phyloP scores from a whole-genome alignment of 2,797 vertebrate species.

The Allobates femoralis region DNA sequence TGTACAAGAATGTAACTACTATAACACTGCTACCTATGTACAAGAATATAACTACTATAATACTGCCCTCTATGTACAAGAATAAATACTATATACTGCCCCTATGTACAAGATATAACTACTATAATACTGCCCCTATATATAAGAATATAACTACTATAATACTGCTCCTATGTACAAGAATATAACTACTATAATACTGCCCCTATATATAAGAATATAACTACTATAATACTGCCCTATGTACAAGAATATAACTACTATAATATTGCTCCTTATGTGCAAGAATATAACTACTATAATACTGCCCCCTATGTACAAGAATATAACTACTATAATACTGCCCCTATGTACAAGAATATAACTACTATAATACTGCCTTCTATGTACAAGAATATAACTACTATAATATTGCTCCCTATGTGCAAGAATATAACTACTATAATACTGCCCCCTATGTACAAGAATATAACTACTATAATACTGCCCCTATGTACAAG shows the following conservation, averaged over 20 bases:
- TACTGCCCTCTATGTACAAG: not conserved
- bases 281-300: not conserved
- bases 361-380: not conserved
- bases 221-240: not conserved
- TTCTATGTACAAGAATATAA: not conserved
- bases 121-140: not conserved
- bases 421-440: not conserved
- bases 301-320: not conserved
- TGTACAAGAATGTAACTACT: not conserved
- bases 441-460: not conserved
- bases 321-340: not conserved
- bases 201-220: not conserved
- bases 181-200: conserved; percentile 1
- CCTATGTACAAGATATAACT: not conserved
- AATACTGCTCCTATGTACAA: not conserved
- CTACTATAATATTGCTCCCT: no score
- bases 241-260: not conserved
- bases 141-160: not conserved
- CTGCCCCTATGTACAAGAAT: not conserved
- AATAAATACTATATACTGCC: not conserved
- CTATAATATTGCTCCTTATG: not conserved
- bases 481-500: not conserved
- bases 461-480: not conserved
- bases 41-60: not conserved
- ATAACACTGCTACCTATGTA: not conserved